A percentile compares a stretch with the other conserved stretches of the same genome.
Conservation (phyloP, 2,888 invertebrate species). For the Pomacea canaliculata region DNA sequence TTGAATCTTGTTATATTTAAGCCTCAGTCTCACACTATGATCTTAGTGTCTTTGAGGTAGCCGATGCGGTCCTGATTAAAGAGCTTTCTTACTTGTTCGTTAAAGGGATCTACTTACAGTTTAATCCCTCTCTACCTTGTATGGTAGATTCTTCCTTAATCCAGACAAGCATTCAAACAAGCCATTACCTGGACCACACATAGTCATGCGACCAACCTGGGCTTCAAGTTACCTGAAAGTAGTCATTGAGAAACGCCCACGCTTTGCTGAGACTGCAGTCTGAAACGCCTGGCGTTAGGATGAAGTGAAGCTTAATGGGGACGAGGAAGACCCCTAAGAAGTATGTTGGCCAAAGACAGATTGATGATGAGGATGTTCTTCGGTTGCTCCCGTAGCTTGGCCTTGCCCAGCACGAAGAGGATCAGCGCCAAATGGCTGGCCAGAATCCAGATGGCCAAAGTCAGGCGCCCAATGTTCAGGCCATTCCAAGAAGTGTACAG, state of each 20-base stretch:
- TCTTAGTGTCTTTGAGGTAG: too few species aligned
- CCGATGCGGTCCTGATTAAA: too few species aligned
- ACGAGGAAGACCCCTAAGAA: constrained; percentile 38
- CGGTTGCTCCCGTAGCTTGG: constrained; percentile 27
- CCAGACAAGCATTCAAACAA: too few species aligned
- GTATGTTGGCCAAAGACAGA: constrained; percentile 34
- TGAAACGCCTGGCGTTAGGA: constrained; percentile 19
- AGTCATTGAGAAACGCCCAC: constrained; percentile 20
- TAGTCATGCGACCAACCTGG: neutral
- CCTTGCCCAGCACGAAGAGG: constrained; percentile 33
- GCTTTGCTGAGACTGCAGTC: constrained; percentile 33
- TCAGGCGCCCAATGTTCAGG: constrained; percentile 36
- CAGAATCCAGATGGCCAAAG: constrained; percentile 33
- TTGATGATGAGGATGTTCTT: constrained; percentile 38
- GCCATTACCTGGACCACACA: too few species aligned
- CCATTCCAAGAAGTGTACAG: constrained; percentile 36
- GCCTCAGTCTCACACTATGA: too few species aligned
- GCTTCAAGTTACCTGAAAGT: constrained; percentile 11
- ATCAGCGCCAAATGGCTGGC: constrained; percentile 35
- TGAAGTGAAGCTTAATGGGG: constrained; percentile 38
- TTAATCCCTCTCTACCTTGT: too few species aligned
- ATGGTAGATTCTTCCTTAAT: too few species aligned
- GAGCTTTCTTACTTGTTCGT: too few species aligned
- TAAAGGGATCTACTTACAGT: too few species aligned
- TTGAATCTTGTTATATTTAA: too few species aligned